Percentiles rank a stretch among this genome's conserved stretches.
phyloP scores from a whole-genome alignment of 2,797 vertebrate genomes.

The Sebastes ruberrimus region DNA sequence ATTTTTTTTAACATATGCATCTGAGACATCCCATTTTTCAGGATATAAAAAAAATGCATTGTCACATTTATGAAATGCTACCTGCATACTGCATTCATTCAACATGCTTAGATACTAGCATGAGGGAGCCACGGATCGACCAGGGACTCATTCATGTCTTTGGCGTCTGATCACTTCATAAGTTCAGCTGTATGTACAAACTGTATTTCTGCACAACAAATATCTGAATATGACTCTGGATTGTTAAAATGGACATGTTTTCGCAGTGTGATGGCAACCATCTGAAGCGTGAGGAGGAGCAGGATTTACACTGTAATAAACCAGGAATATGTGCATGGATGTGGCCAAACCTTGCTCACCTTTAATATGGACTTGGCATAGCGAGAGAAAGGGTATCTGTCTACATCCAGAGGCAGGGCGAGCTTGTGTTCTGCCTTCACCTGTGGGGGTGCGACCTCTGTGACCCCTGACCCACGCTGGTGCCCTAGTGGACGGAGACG shows the following conservation, averaged over 20 bases:
- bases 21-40: too few species aligned
- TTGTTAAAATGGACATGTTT: background rate
- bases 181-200: too few species aligned
- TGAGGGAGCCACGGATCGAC: too few species aligned
- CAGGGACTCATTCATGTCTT: too few species aligned
- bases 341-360: constrained; percentile 67
- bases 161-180: too few species aligned
- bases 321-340: background rate
- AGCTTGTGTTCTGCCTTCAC: constrained; percentile 84
- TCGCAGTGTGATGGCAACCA: background rate
- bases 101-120: too few species aligned
- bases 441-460: constrained; percentile 87
- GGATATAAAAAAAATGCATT: too few species aligned
- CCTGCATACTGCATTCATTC: too few species aligned
- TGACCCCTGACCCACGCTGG: constrained; percentile 75
- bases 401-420: constrained; percentile 85
- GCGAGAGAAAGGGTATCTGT: constrained; percentile 89
- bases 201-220: background rate
- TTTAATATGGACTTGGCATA: constrained; percentile 88
- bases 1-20: too few species aligned
- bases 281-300: background rate
- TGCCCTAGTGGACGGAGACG: constrained; percentile 71
- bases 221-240: background rate
- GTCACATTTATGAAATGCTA: too few species aligned
- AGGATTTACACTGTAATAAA: background rate